phyloP scores from a whole-genome alignment of 2,888 invertebrate genomes.

The Thecophora atra region DNA sequence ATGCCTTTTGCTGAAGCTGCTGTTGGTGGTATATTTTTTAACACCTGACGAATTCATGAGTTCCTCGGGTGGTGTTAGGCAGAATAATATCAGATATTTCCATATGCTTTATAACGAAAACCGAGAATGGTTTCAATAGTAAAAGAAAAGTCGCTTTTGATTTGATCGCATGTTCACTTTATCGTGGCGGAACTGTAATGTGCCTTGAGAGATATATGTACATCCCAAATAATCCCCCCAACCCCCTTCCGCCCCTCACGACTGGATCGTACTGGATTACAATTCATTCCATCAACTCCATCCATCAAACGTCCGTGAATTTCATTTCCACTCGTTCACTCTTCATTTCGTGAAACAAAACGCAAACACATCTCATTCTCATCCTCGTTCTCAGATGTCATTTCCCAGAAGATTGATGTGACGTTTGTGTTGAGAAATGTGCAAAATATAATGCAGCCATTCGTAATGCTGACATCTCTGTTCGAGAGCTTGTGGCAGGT shows the following conservation, averaged over 20 bases:
- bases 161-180: constrained; percentile 26
- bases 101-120: no score
- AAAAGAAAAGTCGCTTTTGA: no score
- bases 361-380: constrained; percentile 27
- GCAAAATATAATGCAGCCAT: constrained; percentile 43
- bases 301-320: constrained; percentile 26
- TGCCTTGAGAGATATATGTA: no score
- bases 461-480: constrained; percentile 43
- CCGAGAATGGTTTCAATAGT: no score
- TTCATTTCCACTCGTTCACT: constrained; percentile 26
- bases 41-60: not conserved
- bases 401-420: constrained; percentile 57
- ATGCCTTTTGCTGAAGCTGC: constrained; percentile 41
- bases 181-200: no score
- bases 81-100: no score
- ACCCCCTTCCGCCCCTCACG: no score
- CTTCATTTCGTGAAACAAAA: constrained; percentile 29
- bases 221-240: no score
- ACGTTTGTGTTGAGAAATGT: constrained; percentile 51
- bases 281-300: not conserved
- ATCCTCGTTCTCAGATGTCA: constrained; percentile 33
- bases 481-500: constrained; percentile 40
- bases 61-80: constrained; percentile 4
- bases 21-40: constrained; percentile 31
- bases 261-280: no score